Evolutionary conservation across 1,140 invertebrate species (phyloP), one percentile per base, ranked within the genome.

Genomic region (Calycopis cecrops): DNA sequence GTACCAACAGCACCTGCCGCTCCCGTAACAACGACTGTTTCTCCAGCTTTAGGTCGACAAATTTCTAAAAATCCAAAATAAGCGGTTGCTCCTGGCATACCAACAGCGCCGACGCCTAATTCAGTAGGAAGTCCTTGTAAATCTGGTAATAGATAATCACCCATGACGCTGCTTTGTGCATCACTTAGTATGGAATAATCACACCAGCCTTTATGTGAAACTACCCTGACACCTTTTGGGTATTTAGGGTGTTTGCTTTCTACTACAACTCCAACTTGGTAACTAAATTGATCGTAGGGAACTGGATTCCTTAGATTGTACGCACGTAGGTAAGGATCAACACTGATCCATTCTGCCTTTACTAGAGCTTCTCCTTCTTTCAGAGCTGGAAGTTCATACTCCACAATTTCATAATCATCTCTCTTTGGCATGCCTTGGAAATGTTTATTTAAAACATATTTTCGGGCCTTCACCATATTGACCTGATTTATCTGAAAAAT

Each of bases 161-260:
- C 0, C 9, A 44, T 14, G 40, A 35, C 4, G 12, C 12, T n/a
- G 7, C 40, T 35, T 9, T 49, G 34, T 34, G 35, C 21, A 7
- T 63, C 57, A 3, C 71, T 76, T 9, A 71, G 53, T 57, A 91
- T 69, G 9, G 82, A 82, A 52, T 89, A 85, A 9, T 87, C 85
- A 44, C 83, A 80, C 92, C 92, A 93, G 0, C 92, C 92, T 34
- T 89, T 79, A 50, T 88, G 75, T 3, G 87, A 89, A 1, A 91
- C 74, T 3, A 92, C 69, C 58, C 74, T 76, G 47, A 84, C 85
- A 1, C 90, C 91, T 14, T 89, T 85, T 7, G 91, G 90, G 74
- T 80, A 93, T 0, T 90, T 60, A 0, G 68, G 59, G 33, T 72
- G 57, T 35, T 69, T 76, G 3, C 67, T 67, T 33, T 77, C 75